These are phyloP conservation scores for Musca vetustissima DNA, from an alignment of 1,140 invertebrate genomes.

Conservation along the genomic window DNA sequence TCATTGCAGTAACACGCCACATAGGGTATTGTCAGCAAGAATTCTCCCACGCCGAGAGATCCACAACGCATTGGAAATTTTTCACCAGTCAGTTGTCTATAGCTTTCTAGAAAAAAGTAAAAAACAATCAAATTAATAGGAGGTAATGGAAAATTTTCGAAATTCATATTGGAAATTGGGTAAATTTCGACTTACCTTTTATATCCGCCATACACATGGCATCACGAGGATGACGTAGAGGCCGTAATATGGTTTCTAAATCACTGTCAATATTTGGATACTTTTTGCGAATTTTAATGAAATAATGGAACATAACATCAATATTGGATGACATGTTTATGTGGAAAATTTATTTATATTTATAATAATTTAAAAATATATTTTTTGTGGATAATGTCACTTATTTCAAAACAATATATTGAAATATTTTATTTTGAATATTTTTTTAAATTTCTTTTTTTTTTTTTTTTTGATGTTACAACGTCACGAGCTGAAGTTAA, in stretches of 20 bases:
- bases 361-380: too few relatives aligned
- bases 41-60: background rate
- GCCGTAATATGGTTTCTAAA: background rate
- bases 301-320: background rate
- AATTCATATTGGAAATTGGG: background rate
- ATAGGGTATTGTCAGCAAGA: background rate
- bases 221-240: background rate
- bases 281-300: background rate
- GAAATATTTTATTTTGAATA: too few relatives aligned
- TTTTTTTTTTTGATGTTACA: too few relatives aligned
- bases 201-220: background rate
- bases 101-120: background rate
- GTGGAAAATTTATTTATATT: too few relatives aligned
- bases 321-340: background rate
- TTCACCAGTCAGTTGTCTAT: background rate
- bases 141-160: background rate
- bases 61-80: background rate
- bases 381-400: too few relatives aligned
- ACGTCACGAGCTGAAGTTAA: too few relatives aligned
- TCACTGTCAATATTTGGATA: constrained; percentile 2
- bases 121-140: too few relatives aligned
- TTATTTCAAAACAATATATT: too few relatives aligned
- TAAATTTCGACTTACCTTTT: background rate
- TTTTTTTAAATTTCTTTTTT: too few relatives aligned
- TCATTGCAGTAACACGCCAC: background rate